Evolutionary conservation across 64 coral and sea anemone genomes (phyloP).

Genomic region (Hydrozoanthus tunicans): DNA sequence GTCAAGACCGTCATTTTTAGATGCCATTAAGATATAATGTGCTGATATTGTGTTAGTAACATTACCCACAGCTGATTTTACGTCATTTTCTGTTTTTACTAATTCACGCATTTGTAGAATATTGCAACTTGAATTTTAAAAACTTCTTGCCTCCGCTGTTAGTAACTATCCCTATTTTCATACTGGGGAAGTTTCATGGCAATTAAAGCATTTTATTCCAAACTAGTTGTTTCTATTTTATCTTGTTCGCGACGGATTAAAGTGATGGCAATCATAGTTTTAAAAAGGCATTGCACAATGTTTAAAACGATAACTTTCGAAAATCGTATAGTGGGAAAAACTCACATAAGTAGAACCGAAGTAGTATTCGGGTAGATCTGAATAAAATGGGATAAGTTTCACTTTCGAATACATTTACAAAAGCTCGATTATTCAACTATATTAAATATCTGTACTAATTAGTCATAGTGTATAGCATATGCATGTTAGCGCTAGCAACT

Average conservation of each 20-base stretch:
- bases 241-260: too few relatives aligned
- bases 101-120: too few relatives aligned
- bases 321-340: neutral
- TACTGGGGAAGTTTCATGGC: neutral
- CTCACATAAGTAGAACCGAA: neutral
- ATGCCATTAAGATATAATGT: conserved; percentile 37
- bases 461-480: too few relatives aligned
- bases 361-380: neutral
- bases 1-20: neutral
- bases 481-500: neutral
- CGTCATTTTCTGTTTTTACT: neutral
- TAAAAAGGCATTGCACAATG: too few relatives aligned
- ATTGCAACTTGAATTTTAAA: neutral
- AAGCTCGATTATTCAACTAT: neutral
- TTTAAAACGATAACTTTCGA: neutral
- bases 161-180: too few relatives aligned
- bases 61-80: neutral
- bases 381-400: neutral
- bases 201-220: neutral
- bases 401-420: neutral
- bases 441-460: too few relatives aligned
- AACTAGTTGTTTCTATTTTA: too few relatives aligned
- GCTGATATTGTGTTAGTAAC: conserved; percentile 34
- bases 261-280: too few relatives aligned
- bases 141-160: neutral